These are phyloP conservation scores for cat (Felis catus) DNA, from an alignment of 2,113 vertebrate species.

Conservation along the genomic window F.catus_Fca126_mat1.0 CM031417.1:42364501-42365000, in stretches of 20 bases:
- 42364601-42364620: not conserved
- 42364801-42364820: not conserved
- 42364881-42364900: no score
- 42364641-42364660: not conserved
- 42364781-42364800: not conserved
- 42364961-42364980: not conserved
- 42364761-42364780: not conserved
- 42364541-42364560: not conserved
- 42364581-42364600: not conserved
- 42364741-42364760: not conserved
- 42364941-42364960: not conserved
- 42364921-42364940: not conserved
- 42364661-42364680: constrained; percentile 1
- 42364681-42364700: not conserved
- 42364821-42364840: not conserved
- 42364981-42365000: not conserved
- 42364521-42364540: not conserved
- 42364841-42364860: no score
- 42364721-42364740: not conserved
- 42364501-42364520: not conserved
- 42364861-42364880: not conserved
- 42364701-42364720: not conserved
- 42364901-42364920: not conserved
- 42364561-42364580: not conserved
- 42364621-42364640: not conserved